Conservation (phyloP, 2,113 vertebrate genomes). For the Cairina moschata region DNA sequence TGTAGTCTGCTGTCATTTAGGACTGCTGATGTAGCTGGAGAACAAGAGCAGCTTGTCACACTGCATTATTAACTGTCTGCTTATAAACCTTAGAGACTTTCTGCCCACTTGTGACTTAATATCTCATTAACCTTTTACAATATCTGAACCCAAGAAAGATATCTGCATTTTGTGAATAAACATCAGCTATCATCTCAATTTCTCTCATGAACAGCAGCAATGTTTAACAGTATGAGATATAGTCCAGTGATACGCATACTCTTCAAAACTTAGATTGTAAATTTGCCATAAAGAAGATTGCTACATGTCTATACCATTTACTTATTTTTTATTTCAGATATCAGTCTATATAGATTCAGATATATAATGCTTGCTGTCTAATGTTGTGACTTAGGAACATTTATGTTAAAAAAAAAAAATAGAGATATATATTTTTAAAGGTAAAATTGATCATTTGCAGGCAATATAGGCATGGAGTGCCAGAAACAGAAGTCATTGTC, state of each 20-base stretch:
- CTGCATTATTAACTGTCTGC: not conserved
- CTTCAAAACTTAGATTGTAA: not conserved
- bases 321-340: not conserved
- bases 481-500: not conserved
- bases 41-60: constrained; percentile 26
- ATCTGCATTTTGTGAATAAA: constrained; percentile 16
- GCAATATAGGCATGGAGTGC: not conserved
- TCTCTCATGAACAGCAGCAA: not conserved
- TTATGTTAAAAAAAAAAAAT: not conserved
- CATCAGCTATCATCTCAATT: not conserved
- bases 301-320: not conserved
- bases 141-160: not conserved
- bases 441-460: not conserved
- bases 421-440: not conserved
- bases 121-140: constrained; percentile 35
- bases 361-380: not conserved
- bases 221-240: not conserved
- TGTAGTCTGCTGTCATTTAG: not conserved
- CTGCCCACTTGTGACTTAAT: not conserved
- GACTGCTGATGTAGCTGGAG: constrained; percentile 26
- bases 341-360: not conserved
- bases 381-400: not conserved
- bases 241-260: not conserved
- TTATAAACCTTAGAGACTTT: constrained; percentile 22
- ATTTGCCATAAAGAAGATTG: too few species aligned